These are phyloP conservation scores for Microhierax caerulescens DNA, from an alignment of 2,797 vertebrate species.

Conservation along the genomic window DNA sequence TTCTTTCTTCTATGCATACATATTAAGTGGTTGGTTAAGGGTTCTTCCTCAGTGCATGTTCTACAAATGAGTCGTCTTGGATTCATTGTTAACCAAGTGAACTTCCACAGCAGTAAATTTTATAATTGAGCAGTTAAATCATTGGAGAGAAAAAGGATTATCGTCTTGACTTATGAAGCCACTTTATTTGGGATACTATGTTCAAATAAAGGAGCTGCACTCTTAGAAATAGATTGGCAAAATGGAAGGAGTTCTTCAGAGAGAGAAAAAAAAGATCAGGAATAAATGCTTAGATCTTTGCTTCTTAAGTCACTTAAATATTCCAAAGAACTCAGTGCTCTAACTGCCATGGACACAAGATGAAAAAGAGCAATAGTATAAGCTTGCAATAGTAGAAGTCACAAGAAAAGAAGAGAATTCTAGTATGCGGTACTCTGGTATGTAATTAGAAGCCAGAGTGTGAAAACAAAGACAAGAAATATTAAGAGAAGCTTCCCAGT, in stretches of 20 bases:
- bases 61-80: background rate
- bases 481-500: background rate
- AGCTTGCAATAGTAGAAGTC: background rate
- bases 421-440: background rate
- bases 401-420: background rate
- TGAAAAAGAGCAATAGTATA: background rate
- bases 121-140: background rate
- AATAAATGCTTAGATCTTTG: background rate
- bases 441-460: background rate
- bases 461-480: slow-evolving; percentile 17
- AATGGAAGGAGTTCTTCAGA: background rate
- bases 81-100: background rate
- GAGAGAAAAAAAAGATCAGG: background rate
- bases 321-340: background rate
- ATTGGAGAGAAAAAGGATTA: background rate
- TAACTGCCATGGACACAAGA: background rate
- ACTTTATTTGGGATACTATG: background rate
- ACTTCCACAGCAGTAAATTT: background rate
- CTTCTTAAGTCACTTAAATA: background rate
- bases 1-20: background rate
- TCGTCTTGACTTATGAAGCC: background rate
- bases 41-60: background rate
- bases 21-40: background rate
- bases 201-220: background rate
- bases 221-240: background rate